These are phyloP conservation scores for Drosophila setosimentum DNA, from an alignment of 2,888 invertebrate genomes.

Conservation along the genomic window DNA sequence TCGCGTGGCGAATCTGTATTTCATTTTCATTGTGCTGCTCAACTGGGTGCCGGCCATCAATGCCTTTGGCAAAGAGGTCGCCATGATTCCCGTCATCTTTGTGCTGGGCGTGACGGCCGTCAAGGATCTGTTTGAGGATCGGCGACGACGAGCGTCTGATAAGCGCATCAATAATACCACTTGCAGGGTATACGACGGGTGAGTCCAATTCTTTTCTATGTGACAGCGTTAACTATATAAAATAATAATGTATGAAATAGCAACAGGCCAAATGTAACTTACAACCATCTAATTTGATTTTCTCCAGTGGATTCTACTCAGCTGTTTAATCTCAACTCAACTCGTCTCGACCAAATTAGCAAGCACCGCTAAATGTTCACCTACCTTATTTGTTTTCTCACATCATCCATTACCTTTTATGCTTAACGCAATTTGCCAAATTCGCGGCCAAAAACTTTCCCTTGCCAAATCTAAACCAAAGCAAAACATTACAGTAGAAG, in stretches of 20 bases:
- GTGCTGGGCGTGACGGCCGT: conserved; percentile 97
- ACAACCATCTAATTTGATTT: not conserved
- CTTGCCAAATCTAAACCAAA: conserved; percentile 36
- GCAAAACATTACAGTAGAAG: conserved; percentile 15
- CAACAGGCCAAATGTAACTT: not conserved
- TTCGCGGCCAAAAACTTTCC: conserved; percentile 32
- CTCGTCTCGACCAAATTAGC: not conserved
- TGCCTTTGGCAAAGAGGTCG: conserved; percentile 98
- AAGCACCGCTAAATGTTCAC: not conserved
- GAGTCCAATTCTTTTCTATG: conserved; percentile 81
- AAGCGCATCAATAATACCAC: conserved; percentile 96
- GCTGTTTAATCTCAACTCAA: not conserved
- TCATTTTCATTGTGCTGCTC: conserved; percentile 97
- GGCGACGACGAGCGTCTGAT: conserved; percentile 95
- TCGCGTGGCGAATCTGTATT: conserved; percentile 98
- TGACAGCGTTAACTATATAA: not conserved
- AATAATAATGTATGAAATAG: not conserved
- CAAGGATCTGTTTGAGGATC: conserved; percentile 97
- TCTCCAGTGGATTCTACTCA: not conserved
- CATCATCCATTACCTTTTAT: conserved; percentile 6
- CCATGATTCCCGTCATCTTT: conserved; percentile 97
- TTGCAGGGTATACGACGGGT: conserved; percentile 97
- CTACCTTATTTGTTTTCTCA: conserved; percentile 7
- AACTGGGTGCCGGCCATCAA: conserved; percentile 98
- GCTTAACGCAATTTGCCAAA: conserved; percentile 13